Evolutionary conservation across 2,888 invertebrate species (phyloP).

Genomic region (Julus scandinavius): DNA sequence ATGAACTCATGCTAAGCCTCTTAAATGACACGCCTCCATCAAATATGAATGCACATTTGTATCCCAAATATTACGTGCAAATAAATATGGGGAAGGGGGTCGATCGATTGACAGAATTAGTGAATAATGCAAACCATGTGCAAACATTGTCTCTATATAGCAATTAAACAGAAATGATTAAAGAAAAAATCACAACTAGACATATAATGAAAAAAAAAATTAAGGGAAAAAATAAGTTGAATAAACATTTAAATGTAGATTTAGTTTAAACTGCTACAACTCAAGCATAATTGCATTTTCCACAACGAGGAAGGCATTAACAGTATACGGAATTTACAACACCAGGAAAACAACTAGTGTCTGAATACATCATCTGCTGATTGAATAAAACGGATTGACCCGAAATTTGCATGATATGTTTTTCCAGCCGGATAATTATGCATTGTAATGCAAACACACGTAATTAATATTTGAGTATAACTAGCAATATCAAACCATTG

Average conservation of each 20-base stretch:
- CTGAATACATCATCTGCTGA: background rate
- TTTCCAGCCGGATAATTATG: constrained; percentile 19
- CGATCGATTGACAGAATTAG: background rate
- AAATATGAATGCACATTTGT: background rate
- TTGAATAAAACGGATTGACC: background rate
- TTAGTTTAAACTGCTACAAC: background rate
- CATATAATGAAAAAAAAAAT: background rate
- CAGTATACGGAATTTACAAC: background rate
- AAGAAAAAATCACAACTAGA: background rate
- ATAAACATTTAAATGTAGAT: background rate
- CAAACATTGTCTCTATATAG: background rate
- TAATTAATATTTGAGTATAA: constrained; percentile 36
- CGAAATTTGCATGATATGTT: background rate
- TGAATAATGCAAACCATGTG: background rate
- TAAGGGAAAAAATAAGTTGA: background rate
- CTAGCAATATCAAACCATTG: background rate
- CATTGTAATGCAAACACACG: constrained; percentile 16
- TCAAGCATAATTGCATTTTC: background rate
- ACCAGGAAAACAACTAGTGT: background rate
- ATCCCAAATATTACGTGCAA: background rate
- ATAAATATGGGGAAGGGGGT: background rate
- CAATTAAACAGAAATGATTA: background rate
- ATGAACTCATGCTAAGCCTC: background rate
- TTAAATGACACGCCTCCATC: background rate
- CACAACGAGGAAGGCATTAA: background rate